Conservation (phyloP, 2,113 vertebrate species). For the Ictalurus furcatus region DNA sequence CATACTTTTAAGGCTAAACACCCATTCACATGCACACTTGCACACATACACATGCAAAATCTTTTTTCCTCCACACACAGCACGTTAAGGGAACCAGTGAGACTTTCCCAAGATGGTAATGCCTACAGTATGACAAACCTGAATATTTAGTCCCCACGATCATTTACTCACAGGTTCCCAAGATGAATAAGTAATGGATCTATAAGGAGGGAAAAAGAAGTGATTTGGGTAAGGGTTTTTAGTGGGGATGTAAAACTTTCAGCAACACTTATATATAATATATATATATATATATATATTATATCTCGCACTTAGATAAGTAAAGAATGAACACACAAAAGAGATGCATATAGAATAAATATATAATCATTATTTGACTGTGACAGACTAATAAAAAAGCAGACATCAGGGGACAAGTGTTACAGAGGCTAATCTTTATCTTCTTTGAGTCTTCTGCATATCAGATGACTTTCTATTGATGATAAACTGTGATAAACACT, state of each 20-base stretch:
- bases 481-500: slow-evolving; percentile 55
- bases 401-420: slow-evolving; percentile 39
- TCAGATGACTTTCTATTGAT: slow-evolving; percentile 55
- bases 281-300: no score
- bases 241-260: slow-evolving; percentile 28
- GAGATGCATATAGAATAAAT: neutral
- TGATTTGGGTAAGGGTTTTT: slow-evolving; percentile 43
- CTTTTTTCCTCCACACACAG: neutral
- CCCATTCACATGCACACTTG: slow-evolving; percentile 2
- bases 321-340: neutral
- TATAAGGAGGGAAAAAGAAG: slow-evolving; percentile 18
- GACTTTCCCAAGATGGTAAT: slow-evolving; percentile 12
- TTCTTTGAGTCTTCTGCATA: slow-evolving; percentile 57
- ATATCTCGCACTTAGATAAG: neutral
- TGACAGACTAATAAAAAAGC: slow-evolving; percentile 25
- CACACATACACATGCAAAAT: neutral
- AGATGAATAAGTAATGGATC: no score
- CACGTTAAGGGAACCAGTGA: neutral
- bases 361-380: neutral
- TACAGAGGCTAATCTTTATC: slow-evolving; percentile 35
- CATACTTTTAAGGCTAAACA: neutral
- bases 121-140: no score
- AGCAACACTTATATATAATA: neutral
- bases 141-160: no score
- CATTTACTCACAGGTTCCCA: no score